phyloP scores from a whole-genome alignment of 2,888 invertebrate genomes.

The Torymus texanus region DNA sequence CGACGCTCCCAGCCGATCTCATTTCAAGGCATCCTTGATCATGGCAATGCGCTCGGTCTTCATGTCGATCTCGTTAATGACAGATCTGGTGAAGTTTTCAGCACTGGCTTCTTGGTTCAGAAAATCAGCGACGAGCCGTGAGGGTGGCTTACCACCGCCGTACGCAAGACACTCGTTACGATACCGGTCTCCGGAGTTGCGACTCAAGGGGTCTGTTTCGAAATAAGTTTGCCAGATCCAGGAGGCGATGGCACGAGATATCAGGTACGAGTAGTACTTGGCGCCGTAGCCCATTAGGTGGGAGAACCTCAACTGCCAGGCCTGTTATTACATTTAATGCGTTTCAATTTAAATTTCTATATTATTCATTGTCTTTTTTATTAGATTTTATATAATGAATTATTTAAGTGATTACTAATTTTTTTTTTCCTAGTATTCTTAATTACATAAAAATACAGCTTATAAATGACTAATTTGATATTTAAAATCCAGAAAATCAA shows the following conservation, averaged over 20 bases:
- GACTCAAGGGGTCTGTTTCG: conserved; percentile 84
- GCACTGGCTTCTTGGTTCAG: conserved; percentile 87
- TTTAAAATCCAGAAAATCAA: no score
- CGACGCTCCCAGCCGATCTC: no score
- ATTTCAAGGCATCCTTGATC: conserved; percentile 56
- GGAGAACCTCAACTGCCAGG: conserved; percentile 97
- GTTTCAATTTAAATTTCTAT: no score
- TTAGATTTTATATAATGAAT: no score
- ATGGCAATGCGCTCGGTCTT: conserved; percentile 75
- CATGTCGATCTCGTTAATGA: conserved; percentile 84
- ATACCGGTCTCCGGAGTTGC: conserved; percentile 87
- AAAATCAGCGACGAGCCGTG: conserved; percentile 86
- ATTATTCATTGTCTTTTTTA: no score
- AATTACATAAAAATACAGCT: no score
- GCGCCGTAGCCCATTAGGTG: conserved; percentile 99
- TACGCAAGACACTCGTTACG: conserved; percentile 86
- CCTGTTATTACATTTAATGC: conserved; percentile 75
- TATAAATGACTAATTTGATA: no score
- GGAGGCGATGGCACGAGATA: conserved; percentile 94
- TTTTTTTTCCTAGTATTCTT: no score
- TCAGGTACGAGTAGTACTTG: conserved; percentile 98
- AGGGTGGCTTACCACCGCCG: conserved; percentile 92
- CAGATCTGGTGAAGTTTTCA: conserved; percentile 85
- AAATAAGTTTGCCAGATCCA: conserved; percentile 95
- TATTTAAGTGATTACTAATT: no score